These are phyloP conservation scores for Brachionus manjavacas DNA, from an alignment of 1,140 invertebrate genomes.

Conservation along the genomic window DNA sequence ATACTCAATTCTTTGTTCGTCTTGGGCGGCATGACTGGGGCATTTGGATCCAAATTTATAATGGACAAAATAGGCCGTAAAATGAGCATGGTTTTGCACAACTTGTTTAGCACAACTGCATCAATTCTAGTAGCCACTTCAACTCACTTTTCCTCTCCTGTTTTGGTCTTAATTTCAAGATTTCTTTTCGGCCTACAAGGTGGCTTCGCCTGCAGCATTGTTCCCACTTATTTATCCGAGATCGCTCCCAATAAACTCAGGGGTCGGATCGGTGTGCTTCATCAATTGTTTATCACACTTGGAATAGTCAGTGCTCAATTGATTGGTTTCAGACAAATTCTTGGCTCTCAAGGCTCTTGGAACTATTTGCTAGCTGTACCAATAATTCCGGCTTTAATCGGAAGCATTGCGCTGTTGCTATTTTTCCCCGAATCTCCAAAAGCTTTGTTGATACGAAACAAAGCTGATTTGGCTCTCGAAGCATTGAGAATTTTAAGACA, in stretches of 20 bases:
- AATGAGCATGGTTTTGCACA: slow-evolving; percentile 3
- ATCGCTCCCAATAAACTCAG: slow-evolving; percentile 74
- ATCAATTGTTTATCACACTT: slow-evolving; percentile 79
- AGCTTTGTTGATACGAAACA: not conserved
- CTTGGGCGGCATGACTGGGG: slow-evolving; percentile 27
- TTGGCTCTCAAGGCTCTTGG: slow-evolving; percentile 54
- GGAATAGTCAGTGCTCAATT: slow-evolving; percentile 69
- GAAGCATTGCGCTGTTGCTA: slow-evolving; percentile 68
- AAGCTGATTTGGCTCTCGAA: slow-evolving; percentile 10
- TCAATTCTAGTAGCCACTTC: not conserved
- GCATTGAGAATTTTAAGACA: slow-evolving; percentile 46
- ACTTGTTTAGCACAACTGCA: not conserved
- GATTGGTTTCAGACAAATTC: slow-evolving; percentile 60
- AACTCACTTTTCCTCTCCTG: not conserved
- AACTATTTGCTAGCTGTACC: slow-evolving; percentile 65
- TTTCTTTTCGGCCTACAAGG: slow-evolving; percentile 42
- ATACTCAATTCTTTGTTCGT: slow-evolving; percentile 27
- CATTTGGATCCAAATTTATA: not conserved
- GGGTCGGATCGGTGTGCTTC: slow-evolving; percentile 76
- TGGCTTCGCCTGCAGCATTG: slow-evolving; percentile 63
- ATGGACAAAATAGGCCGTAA: slow-evolving; percentile 8
- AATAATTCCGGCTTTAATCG: slow-evolving; percentile 67
- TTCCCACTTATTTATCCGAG: slow-evolving; percentile 79
- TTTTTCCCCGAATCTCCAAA: slow-evolving; percentile 85
- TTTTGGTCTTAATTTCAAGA: not conserved